phyloP scores from a whole-genome alignment of 2,888 invertebrate genomes.

The Machimus rusticus region DNA sequence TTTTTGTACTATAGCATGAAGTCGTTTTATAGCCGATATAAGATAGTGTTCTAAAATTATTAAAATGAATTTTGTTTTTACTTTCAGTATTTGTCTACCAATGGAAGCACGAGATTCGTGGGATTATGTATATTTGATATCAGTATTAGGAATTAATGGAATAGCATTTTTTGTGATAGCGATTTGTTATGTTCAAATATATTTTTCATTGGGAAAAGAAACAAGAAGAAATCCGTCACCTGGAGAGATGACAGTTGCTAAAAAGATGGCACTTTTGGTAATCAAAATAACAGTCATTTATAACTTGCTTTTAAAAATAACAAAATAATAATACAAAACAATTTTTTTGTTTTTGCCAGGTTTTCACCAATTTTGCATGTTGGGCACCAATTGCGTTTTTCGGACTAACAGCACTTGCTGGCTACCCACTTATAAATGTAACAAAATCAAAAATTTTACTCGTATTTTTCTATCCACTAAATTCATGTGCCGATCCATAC shows the following conservation, averaged over 20 bases:
- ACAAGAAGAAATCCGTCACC: slow-evolving; percentile 66
- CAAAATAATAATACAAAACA: background rate
- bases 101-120: slow-evolving; percentile 77
- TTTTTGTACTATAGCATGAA: too few relatives aligned
- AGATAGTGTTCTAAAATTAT: background rate
- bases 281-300: slow-evolving; percentile 9
- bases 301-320: background rate
- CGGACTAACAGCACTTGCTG: slow-evolving; percentile 84
- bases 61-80: slow-evolving; percentile 37
- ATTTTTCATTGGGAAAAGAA: slow-evolving; percentile 78
- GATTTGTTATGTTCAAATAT: slow-evolving; percentile 86
- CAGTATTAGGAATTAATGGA: slow-evolving; percentile 78
- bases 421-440: slow-evolving; percentile 83
- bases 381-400: slow-evolving; percentile 92
- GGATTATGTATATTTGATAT: slow-evolving; percentile 78
- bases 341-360: slow-evolving; percentile 52
- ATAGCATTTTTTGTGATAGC: slow-evolving; percentile 84
- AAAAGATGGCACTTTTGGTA: slow-evolving; percentile 89
- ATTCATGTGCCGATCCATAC: slow-evolving; percentile 92
- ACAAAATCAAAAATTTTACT: slow-evolving; percentile 81
- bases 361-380: slow-evolving; percentile 83
- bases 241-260: slow-evolving; percentile 79
- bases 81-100: slow-evolving; percentile 82
- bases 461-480: slow-evolving; percentile 90
- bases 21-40: too few relatives aligned